A percentile compares a stretch with the other conserved stretches of the same genome.
Evolutionary conservation across 2,888 invertebrate species (phyloP).

Genomic region (Scaptodrosophila latifasciaeformis): DNA sequence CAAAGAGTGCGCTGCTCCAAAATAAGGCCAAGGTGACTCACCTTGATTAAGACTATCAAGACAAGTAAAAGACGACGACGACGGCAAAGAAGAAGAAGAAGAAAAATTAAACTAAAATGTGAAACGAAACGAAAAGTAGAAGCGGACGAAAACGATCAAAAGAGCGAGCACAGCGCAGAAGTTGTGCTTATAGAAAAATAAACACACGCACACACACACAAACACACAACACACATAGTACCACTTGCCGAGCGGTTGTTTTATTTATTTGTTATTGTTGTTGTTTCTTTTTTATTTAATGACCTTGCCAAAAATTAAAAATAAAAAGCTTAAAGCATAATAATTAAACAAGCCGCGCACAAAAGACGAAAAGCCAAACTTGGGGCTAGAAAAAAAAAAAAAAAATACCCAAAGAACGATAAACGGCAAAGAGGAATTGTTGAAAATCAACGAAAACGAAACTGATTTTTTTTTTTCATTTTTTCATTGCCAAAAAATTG

Average conservation of each 20-base stretch:
- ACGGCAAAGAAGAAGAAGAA: conserved; percentile 46
- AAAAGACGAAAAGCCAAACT: conserved; percentile 1
- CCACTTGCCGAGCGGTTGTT: too few relatives aligned
- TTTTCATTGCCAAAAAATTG: conserved; percentile 42
- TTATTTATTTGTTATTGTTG: too few relatives aligned
- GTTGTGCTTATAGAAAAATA: conserved; percentile 21
- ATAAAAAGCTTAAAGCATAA: conserved; percentile 65
- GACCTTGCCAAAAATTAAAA: conserved; percentile 63
- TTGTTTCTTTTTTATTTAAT: too few relatives aligned
- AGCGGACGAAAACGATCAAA: too few relatives aligned
- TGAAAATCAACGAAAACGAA: conserved; percentile 37
- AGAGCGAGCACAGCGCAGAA: too few relatives aligned
- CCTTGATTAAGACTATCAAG: conserved; percentile 72
- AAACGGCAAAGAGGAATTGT: too few relatives aligned
- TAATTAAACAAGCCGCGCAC: conserved; percentile 47
- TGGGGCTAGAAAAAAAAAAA: not conserved
- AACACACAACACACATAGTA: conserved; percentile 1
- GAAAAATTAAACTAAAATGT: conserved; percentile 45
- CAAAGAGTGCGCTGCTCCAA: conserved; percentile 64
- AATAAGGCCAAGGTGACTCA: conserved; percentile 74
- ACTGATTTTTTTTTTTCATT: conserved; percentile 26
- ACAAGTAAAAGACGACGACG: conserved; percentile 25
- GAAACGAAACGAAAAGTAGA: conserved; percentile 41
- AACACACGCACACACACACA: conserved; percentile 1
- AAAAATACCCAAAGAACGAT: too few relatives aligned